Evolutionary conservation across 2,888 invertebrate species (phyloP), one percentile per base, ranked within the genome.

Genomic region (Epinotia demarniana): DNA sequence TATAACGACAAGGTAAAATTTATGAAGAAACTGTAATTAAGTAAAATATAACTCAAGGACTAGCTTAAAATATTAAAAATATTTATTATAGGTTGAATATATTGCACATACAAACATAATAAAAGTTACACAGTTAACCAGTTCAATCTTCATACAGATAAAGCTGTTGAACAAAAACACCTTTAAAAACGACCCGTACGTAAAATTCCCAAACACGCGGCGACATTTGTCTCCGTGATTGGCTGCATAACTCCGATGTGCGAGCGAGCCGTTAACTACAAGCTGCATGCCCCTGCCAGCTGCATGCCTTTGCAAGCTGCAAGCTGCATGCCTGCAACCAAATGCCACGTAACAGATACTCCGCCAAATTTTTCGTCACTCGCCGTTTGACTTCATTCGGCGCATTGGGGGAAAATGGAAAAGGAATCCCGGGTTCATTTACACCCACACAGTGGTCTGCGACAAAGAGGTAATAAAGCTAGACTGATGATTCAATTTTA

Each of bases 401-500:
- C 9, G 39, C 23, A 23, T 23, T 64, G 16, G 16, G 23, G 39
- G 62, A 18, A 64, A 64, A 64, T 64, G 64, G 64, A 49, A 64
- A 63, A 64, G 18, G 64, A 49, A 64, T 49, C 64, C 64, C 49
- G 23, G 19, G 23, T 49, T n/a, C n/a, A n/a, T n/a, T 64, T 63
- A 16, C n/a, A 11, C 16, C 19, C n/a, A 8, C 33, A 2, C 33
- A 0, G n/a, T 3, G 19, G 39, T 53, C n/a, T n/a, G n/a, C 19
- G 23, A 16, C 16, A 3, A 46, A 53, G n/a, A 46, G 46, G 16
- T 27, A 23, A 23, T 64, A 49, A 49, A 64, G 16, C 39, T 49
- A 27, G 49, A 46, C 8, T 49, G 49, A 64, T 49, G 64, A 64
- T 23, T 64, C 64, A 27, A 16, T 49, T 23, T 23, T 27, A 9